phyloP scores from a whole-genome alignment of 2,888 invertebrate species.

The Rhogogaster chlorosoma region DNA sequence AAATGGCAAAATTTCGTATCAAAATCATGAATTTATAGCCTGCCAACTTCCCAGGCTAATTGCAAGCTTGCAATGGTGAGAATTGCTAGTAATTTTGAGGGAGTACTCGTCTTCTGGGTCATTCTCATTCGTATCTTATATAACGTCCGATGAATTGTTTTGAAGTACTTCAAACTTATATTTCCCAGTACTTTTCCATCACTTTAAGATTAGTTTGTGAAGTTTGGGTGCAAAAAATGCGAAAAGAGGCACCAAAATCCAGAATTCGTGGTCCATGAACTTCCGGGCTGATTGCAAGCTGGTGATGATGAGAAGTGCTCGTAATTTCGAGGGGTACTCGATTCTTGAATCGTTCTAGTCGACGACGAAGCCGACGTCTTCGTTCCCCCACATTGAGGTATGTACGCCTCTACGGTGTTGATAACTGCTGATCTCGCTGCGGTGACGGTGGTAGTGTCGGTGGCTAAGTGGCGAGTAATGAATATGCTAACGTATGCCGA shows the following conservation, averaged over 20 bases:
- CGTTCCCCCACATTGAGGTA: neutral
- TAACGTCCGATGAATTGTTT: too few species aligned
- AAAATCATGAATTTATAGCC: neutral
- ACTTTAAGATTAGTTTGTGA: too few species aligned
- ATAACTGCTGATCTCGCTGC: slow-evolving; percentile 45
- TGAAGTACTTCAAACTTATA: neutral
- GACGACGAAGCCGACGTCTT: slow-evolving; percentile 24
- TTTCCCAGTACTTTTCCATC: too few species aligned
- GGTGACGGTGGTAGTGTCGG: neutral
- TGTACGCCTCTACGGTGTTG: slow-evolving; percentile 12
- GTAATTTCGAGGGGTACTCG: slow-evolving; percentile 21
- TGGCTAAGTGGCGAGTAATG: slow-evolving; percentile 72
- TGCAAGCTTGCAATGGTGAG: neutral
- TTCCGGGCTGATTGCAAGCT: neutral
- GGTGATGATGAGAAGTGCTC: neutral
- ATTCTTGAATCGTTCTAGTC: slow-evolving; percentile 16
- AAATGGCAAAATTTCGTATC: neutral
- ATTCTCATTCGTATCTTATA: too few species aligned
- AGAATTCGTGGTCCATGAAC: neutral
- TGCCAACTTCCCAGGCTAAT: neutral
- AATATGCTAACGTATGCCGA: slow-evolving; percentile 75
- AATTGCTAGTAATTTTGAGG: neutral
- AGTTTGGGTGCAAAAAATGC: too few species aligned
- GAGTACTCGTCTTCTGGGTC: neutral
- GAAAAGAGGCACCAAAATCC: too few species aligned